These are phyloP conservation scores for Paralichthys olivaceus DNA, from an alignment of 2,113 vertebrate genomes.

Conservation along the genomic window DNA sequence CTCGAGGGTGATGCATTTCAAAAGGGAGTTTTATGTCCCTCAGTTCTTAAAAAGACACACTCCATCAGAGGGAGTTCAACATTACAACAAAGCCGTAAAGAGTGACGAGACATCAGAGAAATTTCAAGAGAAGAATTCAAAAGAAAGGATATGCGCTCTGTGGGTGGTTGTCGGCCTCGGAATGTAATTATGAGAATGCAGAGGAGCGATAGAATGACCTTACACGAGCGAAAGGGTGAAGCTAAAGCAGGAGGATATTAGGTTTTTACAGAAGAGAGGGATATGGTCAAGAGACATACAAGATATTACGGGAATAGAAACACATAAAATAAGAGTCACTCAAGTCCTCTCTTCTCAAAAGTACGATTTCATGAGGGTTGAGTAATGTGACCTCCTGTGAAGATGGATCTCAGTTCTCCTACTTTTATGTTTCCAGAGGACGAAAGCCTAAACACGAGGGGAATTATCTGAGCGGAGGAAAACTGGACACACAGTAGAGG, in stretches of 20 bases:
- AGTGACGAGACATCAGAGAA: constrained; percentile 13
- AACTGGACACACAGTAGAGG: no score
- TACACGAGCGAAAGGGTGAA: no score
- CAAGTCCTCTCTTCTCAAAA: background rate
- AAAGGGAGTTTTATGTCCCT: no score
- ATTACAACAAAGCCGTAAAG: background rate
- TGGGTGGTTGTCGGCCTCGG: background rate
- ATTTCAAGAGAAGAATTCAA: constrained; percentile 4
- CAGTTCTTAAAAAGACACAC: no score
- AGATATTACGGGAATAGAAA: background rate
- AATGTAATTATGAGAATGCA: no score
- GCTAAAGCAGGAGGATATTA: no score
- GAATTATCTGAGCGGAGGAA: no score
- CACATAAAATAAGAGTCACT: background rate
- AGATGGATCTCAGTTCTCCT: no score
- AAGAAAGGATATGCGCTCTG: background rate
- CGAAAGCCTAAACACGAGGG: background rate
- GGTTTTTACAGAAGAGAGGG: no score
- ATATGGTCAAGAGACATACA: background rate
- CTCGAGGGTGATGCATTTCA: no score
- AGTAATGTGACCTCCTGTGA: background rate
- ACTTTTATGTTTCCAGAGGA: no score
- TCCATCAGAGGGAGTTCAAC: background rate
- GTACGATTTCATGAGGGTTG: background rate
- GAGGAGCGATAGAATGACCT: no score